phyloP scores from a whole-genome alignment of 1,140 invertebrate genomes.

The Ceratina japonica region DNA sequence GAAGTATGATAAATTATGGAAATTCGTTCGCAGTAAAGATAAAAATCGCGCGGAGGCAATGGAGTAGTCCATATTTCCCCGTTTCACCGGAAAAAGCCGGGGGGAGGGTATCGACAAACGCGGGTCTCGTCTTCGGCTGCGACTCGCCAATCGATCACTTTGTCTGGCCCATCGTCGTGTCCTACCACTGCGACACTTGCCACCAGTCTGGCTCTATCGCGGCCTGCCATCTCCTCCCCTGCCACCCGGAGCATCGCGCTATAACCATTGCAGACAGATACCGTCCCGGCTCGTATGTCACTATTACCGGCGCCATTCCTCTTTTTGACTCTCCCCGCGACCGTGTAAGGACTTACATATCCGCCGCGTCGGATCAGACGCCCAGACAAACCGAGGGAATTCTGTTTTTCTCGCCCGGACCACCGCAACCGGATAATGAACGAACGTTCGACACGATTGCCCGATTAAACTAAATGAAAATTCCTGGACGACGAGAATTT shows the following conservation, averaged over 20 bases:
- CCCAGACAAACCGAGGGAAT: slow-evolving; percentile 19
- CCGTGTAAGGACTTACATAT: background rate
- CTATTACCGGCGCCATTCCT: slow-evolving; percentile 40
- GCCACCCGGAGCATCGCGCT: slow-evolving; percentile 16
- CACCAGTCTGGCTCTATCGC: slow-evolving; percentile 24
- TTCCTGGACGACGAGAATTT: too few species aligned
- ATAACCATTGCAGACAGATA: slow-evolving; percentile 42
- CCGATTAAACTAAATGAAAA: background rate
- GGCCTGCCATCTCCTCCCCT: slow-evolving; percentile 21
- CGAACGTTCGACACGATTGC: background rate
- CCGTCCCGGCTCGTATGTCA: slow-evolving; percentile 40
- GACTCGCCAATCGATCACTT: slow-evolving; percentile 64
- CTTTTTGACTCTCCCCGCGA: slow-evolving; percentile 28
- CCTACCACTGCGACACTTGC: slow-evolving; percentile 45
- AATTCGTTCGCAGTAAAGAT: background rate
- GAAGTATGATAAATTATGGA: background rate
- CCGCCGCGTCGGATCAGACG: background rate
- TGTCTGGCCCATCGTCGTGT: slow-evolving; percentile 39
- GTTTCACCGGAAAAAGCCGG: slow-evolving; percentile 36
- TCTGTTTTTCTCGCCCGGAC: slow-evolving; percentile 1
- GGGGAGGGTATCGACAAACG: slow-evolving; percentile 47
- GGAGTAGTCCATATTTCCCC: slow-evolving; percentile 32
- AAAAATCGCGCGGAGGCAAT: slow-evolving; percentile 20
- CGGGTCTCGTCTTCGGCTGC: slow-evolving; percentile 30
- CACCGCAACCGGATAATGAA: background rate